Evolutionary conservation across 2,888 invertebrate species (phyloP).

Genomic region (Rosalia funebris): DNA sequence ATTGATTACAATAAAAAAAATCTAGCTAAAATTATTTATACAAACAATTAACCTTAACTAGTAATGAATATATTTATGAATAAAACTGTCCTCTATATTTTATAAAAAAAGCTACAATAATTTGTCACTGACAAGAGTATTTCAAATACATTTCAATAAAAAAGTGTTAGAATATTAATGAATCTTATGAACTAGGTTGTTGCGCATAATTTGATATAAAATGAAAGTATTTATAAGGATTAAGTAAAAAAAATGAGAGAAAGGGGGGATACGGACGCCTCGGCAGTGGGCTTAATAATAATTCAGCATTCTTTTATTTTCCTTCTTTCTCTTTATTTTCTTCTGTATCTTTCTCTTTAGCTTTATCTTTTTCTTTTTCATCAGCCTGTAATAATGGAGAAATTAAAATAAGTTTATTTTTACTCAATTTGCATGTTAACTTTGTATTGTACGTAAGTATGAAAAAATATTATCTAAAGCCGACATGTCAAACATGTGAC

Average conservation of each 20-base stretch:
- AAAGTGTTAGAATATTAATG: constrained; percentile 44
- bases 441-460: no score
- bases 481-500: no score
- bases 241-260: constrained; percentile 37
- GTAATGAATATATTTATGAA: constrained; percentile 57
- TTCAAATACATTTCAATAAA: constrained; percentile 40
- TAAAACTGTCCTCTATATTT: constrained; percentile 58
- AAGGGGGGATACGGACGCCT: constrained; percentile 50
- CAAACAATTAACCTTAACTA: constrained; percentile 64
- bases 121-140: constrained; percentile 56
- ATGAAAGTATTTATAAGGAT: constrained; percentile 49
- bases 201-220: constrained; percentile 60
- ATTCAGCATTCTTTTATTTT: constrained; percentile 56
- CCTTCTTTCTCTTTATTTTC: constrained; percentile 76
- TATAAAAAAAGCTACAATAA: constrained; percentile 58
- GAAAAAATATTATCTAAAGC: no score
- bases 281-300: constrained; percentile 54
- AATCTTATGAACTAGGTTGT: constrained; percentile 61
- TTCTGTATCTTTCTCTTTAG: constrained; percentile 72
- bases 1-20: constrained; percentile 63
- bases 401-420: no score
- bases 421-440: no score
- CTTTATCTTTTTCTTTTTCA: constrained; percentile 76
- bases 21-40: constrained; percentile 65
- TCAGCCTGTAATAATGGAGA: constrained; percentile 76